Conservation (phyloP, 2,888 invertebrate species). For the Bruchidius siliquastri region DNA sequence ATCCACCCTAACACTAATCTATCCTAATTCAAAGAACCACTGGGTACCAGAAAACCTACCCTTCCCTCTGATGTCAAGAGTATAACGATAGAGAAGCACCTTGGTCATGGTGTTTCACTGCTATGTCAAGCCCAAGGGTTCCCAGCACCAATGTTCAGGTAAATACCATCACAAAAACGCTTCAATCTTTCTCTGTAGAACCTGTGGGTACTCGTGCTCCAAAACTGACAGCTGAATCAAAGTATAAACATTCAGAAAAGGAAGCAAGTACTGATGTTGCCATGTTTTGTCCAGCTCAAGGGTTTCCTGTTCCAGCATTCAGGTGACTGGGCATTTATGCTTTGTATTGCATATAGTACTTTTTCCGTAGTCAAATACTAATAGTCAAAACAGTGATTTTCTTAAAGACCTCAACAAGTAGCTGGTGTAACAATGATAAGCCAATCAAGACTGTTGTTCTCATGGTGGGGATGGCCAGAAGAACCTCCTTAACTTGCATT, state of each 20-base stretch:
- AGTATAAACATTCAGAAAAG: conserved; percentile 18
- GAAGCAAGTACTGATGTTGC: conserved; percentile 12
- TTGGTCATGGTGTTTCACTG: conserved; percentile 39
- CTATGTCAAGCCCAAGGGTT: conserved; percentile 56
- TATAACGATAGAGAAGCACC: conserved; percentile 36
- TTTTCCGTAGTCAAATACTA: too few species aligned
- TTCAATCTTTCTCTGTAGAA: conserved; percentile 39
- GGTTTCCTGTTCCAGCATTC: conserved; percentile 53
- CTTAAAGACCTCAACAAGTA: too few species aligned
- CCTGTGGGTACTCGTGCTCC: conserved; percentile 47
- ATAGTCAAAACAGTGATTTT: too few species aligned
- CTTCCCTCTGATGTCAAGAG: conserved; percentile 34
- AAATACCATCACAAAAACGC: conserved; percentile 24
- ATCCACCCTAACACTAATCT: background rate
- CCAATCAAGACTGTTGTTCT: too few species aligned
- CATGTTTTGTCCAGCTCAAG: conserved; percentile 57
- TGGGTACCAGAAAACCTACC: conserved; percentile 38
- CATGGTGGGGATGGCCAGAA: too few species aligned
- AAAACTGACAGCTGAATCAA: conserved; percentile 31
- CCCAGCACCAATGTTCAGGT: conserved; percentile 56
- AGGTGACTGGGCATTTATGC: conserved; percentile 40
- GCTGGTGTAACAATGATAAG: too few species aligned
- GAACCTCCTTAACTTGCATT: too few species aligned
- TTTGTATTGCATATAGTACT: too few species aligned
- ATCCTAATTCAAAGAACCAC: conserved; percentile 31